These are phyloP conservation scores for Hyperopisus bebe DNA, from an alignment of 2,113 vertebrate genomes.

Conservation along the genomic window DNA sequence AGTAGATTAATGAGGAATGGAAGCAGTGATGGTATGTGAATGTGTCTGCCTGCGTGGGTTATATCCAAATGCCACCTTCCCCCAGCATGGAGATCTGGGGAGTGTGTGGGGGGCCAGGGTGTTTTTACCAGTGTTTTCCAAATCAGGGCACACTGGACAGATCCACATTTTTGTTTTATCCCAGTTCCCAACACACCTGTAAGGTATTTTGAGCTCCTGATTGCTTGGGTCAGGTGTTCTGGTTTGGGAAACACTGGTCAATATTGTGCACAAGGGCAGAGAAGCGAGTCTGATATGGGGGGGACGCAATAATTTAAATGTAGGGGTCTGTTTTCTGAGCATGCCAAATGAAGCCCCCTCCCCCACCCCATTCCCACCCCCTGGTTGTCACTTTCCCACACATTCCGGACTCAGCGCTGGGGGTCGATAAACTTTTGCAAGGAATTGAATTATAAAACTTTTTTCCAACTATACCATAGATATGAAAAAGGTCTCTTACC, in stretches of 20 bases:
- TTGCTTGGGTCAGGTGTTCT: background rate
- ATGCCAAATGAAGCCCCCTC: background rate
- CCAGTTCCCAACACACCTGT: background rate
- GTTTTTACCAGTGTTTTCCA: background rate
- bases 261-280: background rate
- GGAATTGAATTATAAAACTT: background rate
- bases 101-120: background rate
- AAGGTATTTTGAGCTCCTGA: background rate
- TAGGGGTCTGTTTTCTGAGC: background rate
- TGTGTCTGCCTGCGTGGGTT: background rate
- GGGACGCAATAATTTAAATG: background rate
- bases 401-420: background rate
- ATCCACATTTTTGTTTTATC: background rate
- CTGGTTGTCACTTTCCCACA: background rate
- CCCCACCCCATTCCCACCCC: background rate
- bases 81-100: background rate
- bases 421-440: background rate
- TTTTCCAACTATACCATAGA: background rate
- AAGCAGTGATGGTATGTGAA: background rate
- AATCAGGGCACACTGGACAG: background rate
- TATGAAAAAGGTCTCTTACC: background rate
- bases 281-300: background rate
- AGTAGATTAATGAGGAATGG: background rate
- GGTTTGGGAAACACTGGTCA: background rate
- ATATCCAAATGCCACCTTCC: background rate